Percentiles rank a stretch among this genome's conserved stretches.
These are phyloP conservation scores for Rhynchophorus ferrugineus DNA, from an alignment of 1,140 invertebrate species.

Conservation along the genomic window DNA sequence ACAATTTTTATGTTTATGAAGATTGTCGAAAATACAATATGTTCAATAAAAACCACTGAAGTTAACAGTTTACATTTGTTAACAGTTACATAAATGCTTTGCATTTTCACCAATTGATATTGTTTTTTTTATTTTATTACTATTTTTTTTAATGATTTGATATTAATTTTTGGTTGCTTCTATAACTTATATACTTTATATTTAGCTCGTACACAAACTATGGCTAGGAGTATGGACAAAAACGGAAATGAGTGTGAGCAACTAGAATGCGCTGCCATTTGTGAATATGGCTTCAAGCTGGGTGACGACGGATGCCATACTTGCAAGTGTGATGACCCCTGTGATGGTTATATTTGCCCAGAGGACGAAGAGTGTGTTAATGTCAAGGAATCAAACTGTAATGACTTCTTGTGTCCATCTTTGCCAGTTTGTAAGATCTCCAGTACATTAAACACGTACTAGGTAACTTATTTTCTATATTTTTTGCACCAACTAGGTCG, in stretches of 20 bases:
- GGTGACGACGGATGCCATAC: constrained; percentile 71
- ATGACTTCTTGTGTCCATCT: constrained; percentile 60
- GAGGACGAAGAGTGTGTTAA: constrained; percentile 65
- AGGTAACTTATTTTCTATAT: neutral
- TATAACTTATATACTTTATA: too few species aligned
- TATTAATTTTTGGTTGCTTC: constrained; percentile 14
- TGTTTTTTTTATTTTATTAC: too few species aligned
- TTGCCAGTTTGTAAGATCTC: constrained; percentile 61
- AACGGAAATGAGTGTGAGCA: constrained; percentile 43
- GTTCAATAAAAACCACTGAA: too few species aligned
- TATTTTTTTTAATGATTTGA: too few species aligned
- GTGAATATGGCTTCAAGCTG: constrained; percentile 75
- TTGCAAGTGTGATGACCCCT: constrained; percentile 79
- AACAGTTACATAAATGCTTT: too few species aligned
- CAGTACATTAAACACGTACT: neutral
- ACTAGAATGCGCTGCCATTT: constrained; percentile 67
- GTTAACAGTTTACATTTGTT: too few species aligned
- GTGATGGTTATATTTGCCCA: constrained; percentile 66
- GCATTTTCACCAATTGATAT: too few species aligned
- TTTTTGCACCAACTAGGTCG: constrained; percentile 40
- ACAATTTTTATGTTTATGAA: too few species aligned
- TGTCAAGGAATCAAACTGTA: constrained; percentile 59
- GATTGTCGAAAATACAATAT: too few species aligned
- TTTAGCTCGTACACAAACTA: constrained; percentile 40
- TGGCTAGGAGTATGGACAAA: constrained; percentile 43